Base-by-base conservation (phyloP, 2,888 invertebrate genomes). In the Ochropleura leucogaster region DNA sequence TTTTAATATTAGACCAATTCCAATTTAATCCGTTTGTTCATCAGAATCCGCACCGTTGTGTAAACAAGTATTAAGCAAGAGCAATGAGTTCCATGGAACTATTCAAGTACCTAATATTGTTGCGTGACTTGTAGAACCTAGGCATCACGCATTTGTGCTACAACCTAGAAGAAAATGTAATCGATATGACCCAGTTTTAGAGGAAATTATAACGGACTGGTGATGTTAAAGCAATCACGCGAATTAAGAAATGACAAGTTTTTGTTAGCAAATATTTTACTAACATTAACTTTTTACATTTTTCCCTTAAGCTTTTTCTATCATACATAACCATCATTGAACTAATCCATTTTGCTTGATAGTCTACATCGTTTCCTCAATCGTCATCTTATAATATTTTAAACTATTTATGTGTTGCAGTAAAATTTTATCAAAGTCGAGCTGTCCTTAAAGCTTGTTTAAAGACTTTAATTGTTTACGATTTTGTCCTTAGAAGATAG, bases 41-140 rank as follows among this genome's bases (percentile, higher is more conserved):
- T 30, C 30, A 30, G 30, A 30, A 30, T 30, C 30, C 30, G 30
- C 30, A 30, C 30, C 30, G 1, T 30, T 30, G 30, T 30, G 30
- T n/a, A n/a, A n/a, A n/a, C n/a, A n/a, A n/a, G n/a, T n/a, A n/a
- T 57, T 42, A n/a, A 20, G 4, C 14, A 44, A 55, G 16, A 44
- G 12, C n/a, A 53, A 49, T 49, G 9, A 77, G 30, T 67, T 57
- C 47, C 9, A 49, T 18, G 30, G 4, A 12, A 57, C 44, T 18
- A 64, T 63, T 64, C n/a, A 9, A 77, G 40, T 49, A 40, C 30
- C 10, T 59, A 65, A 53, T 42, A 62, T 9, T n/a, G 42, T 78
- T 47, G 78, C 82, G 77, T 78, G 78, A 77, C 64, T 77, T 46
- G 12, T 10, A 59, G 30, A 51, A 75, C 51, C 66, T 81, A 75